Evolutionary conservation across 37 sponge, comb jelly and placozoan genomes (phyloP), one percentile per base, ranked within the genome.

Genomic region (Agelas oroides): DNA sequence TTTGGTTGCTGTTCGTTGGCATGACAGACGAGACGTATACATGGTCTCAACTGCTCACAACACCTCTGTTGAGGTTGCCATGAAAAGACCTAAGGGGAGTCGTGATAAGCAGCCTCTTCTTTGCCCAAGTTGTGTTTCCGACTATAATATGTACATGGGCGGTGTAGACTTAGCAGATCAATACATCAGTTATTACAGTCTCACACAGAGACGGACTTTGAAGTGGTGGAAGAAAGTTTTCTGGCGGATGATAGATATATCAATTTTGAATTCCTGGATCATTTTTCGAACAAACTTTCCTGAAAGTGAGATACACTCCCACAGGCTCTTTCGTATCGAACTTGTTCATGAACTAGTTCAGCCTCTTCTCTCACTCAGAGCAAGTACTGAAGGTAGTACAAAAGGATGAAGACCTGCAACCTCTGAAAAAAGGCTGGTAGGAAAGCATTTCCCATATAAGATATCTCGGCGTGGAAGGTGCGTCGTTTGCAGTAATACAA

Each of bases 111-210:
- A 38, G 46, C 30, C 40, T 0, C 64, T 84, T 6, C 73, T 66
- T 12, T 77, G 78, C 28, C 86, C 86, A 6, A 33, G 40, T 12
- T 5, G n/a, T 1, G 53, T 85, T 5, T 25, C 28, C 5, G 71
- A 76, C 1, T 85, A 85, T 24, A 85, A 85, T 57, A 2, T 2
- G 3, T 35, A 20, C 56, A 85, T 85, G 86, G 61, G 61, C 11
- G 86, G 78, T 16, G 86, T 85, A 41, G 86, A 85, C n/a, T 0
- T 67, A 11, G 57, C 71, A 1, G 86, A 85, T 54, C 86, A 85
- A 41, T 64, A 57, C 31, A 5, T 74, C n/a, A 24, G 56, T 6
- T 84, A 84, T 67, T 75, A 84, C 53, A 38, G 41, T 5, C 39
- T 73, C 16, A 75, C 76, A n/a, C 36, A 31, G 56, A 41, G 82